Conservation (phyloP, 2,888 invertebrate species). For the Diachrysia chrysitis region DNA sequence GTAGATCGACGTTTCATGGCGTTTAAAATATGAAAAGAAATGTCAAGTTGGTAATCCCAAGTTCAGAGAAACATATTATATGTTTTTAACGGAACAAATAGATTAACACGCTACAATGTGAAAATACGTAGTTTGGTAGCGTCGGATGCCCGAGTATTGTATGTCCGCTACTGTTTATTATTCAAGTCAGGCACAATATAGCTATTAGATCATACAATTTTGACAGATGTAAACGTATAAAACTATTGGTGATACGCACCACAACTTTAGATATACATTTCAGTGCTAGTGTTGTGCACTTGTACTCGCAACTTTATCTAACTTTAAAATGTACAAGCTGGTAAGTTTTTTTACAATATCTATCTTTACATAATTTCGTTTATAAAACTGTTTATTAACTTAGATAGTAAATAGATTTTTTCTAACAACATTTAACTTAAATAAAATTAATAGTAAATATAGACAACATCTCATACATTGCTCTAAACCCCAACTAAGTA, state of each 20-base stretch:
- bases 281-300: background rate
- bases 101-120: slow-evolving; percentile 40
- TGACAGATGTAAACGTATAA: slow-evolving; percentile 70
- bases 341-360: slow-evolving; percentile 52
- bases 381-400: too few relatives aligned
- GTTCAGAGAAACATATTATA: slow-evolving; percentile 15
- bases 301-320: slow-evolving; percentile 5
- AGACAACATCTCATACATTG: too few relatives aligned
- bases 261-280: background rate
- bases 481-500: too few relatives aligned
- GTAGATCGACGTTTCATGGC: slow-evolving; percentile 3
- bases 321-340: slow-evolving; percentile 67
- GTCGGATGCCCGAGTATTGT: slow-evolving; percentile 28
- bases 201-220: slow-evolving; percentile 67
- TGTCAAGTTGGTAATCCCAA: slow-evolving; percentile 19
- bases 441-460: too few relatives aligned
- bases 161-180: slow-evolving; percentile 51
- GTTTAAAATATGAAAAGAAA: slow-evolving; percentile 20
- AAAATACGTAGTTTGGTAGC: slow-evolving; percentile 25
- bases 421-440: too few relatives aligned
- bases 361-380: too few relatives aligned
- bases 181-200: slow-evolving; percentile 68
- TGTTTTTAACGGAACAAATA: slow-evolving; percentile 41
- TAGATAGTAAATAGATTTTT: too few relatives aligned
- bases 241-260: slow-evolving; percentile 47